Conservation (phyloP, 2,113 vertebrate species). For the Brachypodius melanocephalos region DNA sequence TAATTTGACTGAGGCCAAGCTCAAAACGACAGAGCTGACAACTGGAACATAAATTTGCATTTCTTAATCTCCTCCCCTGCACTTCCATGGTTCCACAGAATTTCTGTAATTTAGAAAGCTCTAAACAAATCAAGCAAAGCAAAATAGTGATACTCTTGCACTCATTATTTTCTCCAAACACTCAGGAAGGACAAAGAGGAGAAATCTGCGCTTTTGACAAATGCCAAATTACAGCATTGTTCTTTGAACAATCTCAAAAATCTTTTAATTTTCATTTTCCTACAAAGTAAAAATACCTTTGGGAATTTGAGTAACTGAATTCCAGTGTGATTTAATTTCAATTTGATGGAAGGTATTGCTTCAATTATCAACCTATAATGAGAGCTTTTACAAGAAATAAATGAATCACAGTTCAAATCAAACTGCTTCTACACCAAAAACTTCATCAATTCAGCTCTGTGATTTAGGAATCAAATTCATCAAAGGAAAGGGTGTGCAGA, state of each 20-base stretch:
- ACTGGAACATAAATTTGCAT: neutral
- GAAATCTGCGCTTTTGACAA: neutral
- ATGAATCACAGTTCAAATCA: neutral
- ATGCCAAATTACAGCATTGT: neutral
- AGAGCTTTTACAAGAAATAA: neutral
- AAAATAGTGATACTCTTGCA: neutral
- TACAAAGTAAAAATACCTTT: neutral
- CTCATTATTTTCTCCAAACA: neutral
- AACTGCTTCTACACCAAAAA: neutral
- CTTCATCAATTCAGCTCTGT: neutral
- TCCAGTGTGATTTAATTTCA: neutral
- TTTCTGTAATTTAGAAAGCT: neutral
- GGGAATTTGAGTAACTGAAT: neutral
- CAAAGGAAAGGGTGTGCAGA: neutral
- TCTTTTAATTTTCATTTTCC: neutral
- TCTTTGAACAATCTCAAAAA: neutral
- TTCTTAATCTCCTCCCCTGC: neutral
- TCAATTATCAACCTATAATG: neutral
- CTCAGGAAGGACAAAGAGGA: neutral
- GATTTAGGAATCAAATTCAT: neutral
- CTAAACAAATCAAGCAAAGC: neutral
- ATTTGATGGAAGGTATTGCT: neutral
- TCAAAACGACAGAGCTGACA: neutral
- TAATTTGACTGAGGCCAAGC: neutral
- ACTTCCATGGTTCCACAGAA: neutral